These are phyloP conservation scores for Trissoscelio sp. DNA, from an alignment of 2,888 invertebrate genomes.

Conservation along the genomic window DNA sequence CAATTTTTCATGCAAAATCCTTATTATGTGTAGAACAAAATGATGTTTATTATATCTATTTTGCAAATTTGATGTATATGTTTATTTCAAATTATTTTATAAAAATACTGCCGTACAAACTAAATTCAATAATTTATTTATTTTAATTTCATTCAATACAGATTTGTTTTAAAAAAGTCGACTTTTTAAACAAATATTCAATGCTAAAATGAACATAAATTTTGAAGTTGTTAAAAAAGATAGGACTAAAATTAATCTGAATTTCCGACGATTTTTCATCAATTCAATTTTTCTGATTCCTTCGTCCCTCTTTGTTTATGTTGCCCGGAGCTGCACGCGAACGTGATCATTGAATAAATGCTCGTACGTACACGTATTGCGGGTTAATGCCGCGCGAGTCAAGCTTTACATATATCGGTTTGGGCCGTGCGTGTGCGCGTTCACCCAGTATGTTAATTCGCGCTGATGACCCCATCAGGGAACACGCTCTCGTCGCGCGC, in stretches of 20 bases:
- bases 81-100: too few relatives aligned
- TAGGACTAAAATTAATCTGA: not conserved
- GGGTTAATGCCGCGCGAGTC: slow-evolving; percentile 53
- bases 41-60: too few relatives aligned
- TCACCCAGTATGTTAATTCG: slow-evolving; percentile 83
- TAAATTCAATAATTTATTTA: too few relatives aligned
- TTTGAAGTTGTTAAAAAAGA: too few relatives aligned
- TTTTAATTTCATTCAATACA: too few relatives aligned
- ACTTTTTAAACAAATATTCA: too few relatives aligned
- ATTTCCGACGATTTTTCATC: not conserved
- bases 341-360: slow-evolving; percentile 49
- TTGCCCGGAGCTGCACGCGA: slow-evolving; percentile 42
- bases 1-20: too few relatives aligned
- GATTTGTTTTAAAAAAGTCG: too few relatives aligned
- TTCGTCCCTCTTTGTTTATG: slow-evolving; percentile 31
- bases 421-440: slow-evolving; percentile 74
- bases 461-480: slow-evolving; percentile 83
- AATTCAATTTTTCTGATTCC: slow-evolving; percentile 5
- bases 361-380: slow-evolving; percentile 42
- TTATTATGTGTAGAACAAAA: too few relatives aligned
- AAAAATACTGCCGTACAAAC: too few relatives aligned
- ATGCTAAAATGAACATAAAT: too few relatives aligned
- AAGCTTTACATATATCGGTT: slow-evolving; percentile 31
- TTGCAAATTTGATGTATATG: too few relatives aligned
- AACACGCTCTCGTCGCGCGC: slow-evolving; percentile 79